phyloP scores from a whole-genome alignment of 23 tunicate genomes.

The Ciona savignyi region DNA sequence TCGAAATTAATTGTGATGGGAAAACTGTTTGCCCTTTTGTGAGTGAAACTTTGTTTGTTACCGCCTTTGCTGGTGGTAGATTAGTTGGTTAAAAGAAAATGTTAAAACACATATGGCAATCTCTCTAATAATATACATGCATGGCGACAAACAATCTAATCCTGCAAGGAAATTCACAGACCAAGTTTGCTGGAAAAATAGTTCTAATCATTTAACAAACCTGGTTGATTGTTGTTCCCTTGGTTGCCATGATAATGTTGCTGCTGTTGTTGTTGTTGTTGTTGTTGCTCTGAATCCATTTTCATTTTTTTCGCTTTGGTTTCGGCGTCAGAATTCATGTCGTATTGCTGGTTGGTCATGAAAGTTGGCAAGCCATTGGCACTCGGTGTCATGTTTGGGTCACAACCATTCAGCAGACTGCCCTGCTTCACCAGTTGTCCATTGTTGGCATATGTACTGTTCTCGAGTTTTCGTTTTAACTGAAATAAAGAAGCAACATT shows the following conservation, averaged over 20 bases:
- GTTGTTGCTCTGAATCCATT: constrained; percentile 20
- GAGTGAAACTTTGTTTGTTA: too few species aligned
- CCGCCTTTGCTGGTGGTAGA: too few species aligned
- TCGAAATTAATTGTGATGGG: too few species aligned
- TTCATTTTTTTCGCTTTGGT: constrained; percentile 31
- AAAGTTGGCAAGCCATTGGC: not conserved
- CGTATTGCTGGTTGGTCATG: constrained; percentile 9
- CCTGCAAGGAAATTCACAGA: not conserved
- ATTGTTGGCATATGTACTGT: not conserved
- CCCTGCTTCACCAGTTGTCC: constrained; percentile 11
- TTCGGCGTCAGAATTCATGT: not conserved
- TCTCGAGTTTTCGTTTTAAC: constrained; percentile 40
- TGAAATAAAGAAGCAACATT: too few species aligned
- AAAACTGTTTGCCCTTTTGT: too few species aligned
- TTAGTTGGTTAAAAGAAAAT: too few species aligned
- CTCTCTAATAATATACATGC: too few species aligned
- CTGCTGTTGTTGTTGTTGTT: constrained; percentile 9
- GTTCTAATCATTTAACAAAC: not conserved
- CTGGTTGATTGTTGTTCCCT: not conserved
- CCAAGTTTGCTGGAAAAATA: too few species aligned
- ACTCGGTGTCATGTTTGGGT: constrained; percentile 9
- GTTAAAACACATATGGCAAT: too few species aligned
- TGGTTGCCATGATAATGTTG: not conserved
- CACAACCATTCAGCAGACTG: constrained; percentile 31
- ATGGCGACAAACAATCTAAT: too few species aligned